Percentiles rank a stretch among this genome's conserved stretches.
Conservation (phyloP, 2,113 vertebrate species). For the Lethenteron camtschaticum region DNA sequence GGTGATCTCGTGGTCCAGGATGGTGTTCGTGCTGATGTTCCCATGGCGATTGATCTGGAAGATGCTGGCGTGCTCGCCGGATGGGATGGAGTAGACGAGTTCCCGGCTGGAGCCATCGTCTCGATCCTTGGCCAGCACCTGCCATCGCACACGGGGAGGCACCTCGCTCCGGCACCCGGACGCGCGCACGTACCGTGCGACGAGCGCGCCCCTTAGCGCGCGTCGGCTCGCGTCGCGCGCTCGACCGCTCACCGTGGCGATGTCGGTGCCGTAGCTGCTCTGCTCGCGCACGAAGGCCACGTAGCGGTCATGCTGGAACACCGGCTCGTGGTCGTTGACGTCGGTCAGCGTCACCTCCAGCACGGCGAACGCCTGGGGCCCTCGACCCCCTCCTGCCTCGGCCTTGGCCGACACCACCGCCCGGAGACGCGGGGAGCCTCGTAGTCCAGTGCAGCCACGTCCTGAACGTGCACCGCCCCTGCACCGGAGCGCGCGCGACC, state of each 20-base stretch:
- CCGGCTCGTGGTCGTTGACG: conserved; percentile 70
- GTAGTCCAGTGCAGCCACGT: conserved; percentile 50
- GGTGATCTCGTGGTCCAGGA: conserved; percentile 77
- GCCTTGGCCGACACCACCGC: conserved; percentile 55
- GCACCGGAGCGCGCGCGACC: accelerated
- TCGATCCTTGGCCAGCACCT: conserved; percentile 75
- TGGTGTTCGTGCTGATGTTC: conserved; percentile 62
- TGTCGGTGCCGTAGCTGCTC: conserved; percentile 17
- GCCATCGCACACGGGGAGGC: conserved; percentile 2
- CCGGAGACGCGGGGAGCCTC: conserved; percentile 49
- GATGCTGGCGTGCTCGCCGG: conserved; percentile 46
- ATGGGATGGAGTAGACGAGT: conserved; percentile 63
- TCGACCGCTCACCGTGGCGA: too few species aligned
- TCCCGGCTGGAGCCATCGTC: conserved; percentile 76
- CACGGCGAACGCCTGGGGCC: conserved; percentile 47
- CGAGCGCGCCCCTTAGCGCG: conserved; percentile 5
- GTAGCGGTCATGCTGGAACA: conserved; percentile 72
- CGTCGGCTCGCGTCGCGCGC: too few species aligned
- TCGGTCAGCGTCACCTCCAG: conserved; percentile 70
- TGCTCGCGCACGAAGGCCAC: conserved; percentile 69
- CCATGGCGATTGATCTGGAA: conserved; percentile 60
- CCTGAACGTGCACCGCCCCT: conserved; percentile 61
- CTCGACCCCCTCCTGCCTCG: conserved; percentile 26
- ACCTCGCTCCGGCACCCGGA: neutral
- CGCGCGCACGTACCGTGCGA: neutral